Conservation (phyloP, 2,113 vertebrate genomes). For the Setophaga kirtlandii region DNA sequence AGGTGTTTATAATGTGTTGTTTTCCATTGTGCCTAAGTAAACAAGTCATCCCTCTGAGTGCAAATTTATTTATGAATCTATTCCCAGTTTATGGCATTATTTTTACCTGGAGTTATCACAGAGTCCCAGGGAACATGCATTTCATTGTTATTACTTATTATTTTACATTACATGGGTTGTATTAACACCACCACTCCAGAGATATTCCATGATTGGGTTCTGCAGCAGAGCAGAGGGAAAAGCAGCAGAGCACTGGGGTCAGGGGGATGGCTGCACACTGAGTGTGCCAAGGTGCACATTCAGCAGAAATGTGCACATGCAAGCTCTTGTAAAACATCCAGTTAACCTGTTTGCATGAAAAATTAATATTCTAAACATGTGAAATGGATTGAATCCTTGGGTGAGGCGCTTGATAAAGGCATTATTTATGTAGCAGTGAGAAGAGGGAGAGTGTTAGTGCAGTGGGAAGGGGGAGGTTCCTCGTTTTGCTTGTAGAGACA, state of each 20-base stretch:
- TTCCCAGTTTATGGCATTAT: slow-evolving; percentile 29
- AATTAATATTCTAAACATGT: not conserved
- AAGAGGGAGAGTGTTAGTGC: fast-evolving
- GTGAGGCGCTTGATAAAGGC: not conserved
- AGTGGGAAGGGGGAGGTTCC: not conserved
- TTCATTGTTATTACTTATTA: slow-evolving; percentile 50
- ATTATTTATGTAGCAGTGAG: not conserved
- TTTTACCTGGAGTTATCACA: slow-evolving; percentile 48
- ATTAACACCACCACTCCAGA: not conserved
- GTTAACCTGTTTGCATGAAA: not conserved
- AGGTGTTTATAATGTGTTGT: slow-evolving; percentile 25
- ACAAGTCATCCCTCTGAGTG: slow-evolving; percentile 39
- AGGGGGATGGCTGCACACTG: not conserved
- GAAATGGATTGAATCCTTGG: not conserved
- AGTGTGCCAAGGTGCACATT: not conserved
- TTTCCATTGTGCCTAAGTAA: slow-evolving; percentile 44
- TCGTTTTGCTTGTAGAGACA: fast-evolving
- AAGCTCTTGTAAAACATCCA: not conserved
- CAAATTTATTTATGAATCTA: slow-evolving; percentile 56
- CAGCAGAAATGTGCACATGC: not conserved
- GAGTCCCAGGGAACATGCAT: slow-evolving; percentile 28
- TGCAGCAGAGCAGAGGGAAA: not conserved
- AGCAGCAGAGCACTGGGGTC: not conserved
- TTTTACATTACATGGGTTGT: not conserved
- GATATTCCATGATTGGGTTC: not conserved